Evolutionary conservation across 2,113 vertebrate genomes (phyloP).

Genomic region (Chitala chitala): DNA sequence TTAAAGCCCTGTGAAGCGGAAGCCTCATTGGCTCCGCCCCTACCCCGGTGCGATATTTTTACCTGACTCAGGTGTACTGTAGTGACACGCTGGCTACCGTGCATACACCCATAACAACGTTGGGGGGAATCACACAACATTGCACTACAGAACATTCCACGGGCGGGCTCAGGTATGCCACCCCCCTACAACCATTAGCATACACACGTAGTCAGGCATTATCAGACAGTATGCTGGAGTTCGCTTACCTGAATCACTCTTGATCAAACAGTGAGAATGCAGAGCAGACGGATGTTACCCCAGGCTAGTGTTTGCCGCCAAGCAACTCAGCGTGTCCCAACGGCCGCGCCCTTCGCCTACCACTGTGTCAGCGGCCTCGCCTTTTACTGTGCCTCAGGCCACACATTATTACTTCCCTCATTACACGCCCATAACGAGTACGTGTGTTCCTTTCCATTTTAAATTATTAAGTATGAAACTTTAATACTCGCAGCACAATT

Average conservation of each 20-base stretch:
- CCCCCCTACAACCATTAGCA: slow-evolving; percentile 47
- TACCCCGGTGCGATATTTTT: slow-evolving; percentile 31
- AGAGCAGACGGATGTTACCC: slow-evolving; percentile 12
- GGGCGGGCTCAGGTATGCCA: slow-evolving; percentile 55
- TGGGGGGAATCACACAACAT: slow-evolving; percentile 24
- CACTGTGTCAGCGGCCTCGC: slow-evolving; percentile 31
- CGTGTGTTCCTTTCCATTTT: too few species aligned
- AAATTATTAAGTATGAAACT: too few species aligned
- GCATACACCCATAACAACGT: slow-evolving; percentile 10
- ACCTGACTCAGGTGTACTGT: slow-evolving; percentile 67
- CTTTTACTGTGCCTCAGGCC: slow-evolving; percentile 40
- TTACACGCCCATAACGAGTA: slow-evolving; percentile 30
- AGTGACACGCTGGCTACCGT: slow-evolving; percentile 34
- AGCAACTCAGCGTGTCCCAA: slow-evolving; percentile 42
- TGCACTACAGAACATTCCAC: too few species aligned
- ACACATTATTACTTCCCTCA: slow-evolving; percentile 43
- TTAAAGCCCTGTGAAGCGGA: slow-evolving; percentile 57
- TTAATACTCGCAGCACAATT: too few species aligned
- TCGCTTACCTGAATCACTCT: slow-evolving; percentile 74
- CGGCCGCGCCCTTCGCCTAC: slow-evolving; percentile 34
- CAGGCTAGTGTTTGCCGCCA: slow-evolving; percentile 29
- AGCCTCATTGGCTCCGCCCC: slow-evolving; percentile 56
- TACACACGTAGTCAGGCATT: slow-evolving; percentile 51
- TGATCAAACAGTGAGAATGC: slow-evolving; percentile 44
- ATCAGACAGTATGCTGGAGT: slow-evolving; percentile 46